Percentiles rank a stretch among this genome's conserved stretches.
These are phyloP conservation scores for Silurus meridionalis DNA, from an alignment of 2,113 vertebrate species.

Conservation along the genomic window DNA sequence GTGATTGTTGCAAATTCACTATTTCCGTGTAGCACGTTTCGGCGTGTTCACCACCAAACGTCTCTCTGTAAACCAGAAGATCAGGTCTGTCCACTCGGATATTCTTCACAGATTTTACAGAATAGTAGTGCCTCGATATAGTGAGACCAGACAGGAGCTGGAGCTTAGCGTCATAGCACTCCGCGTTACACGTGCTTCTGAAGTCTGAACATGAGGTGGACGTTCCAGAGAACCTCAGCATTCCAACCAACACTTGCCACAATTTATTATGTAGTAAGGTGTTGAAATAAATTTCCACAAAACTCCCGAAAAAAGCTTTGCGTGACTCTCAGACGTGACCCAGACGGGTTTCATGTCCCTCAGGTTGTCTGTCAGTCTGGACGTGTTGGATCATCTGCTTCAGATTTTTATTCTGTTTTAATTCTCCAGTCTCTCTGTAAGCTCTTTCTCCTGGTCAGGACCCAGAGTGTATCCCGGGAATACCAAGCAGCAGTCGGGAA, in stretches of 20 bases:
- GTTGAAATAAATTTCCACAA: too few species aligned
- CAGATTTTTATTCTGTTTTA: not conserved
- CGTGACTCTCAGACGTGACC: not conserved
- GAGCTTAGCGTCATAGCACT: not conserved
- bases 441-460: not conserved
- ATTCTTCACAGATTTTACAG: not conserved
- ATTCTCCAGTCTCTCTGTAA: not conserved
- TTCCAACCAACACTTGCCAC: too few species aligned
- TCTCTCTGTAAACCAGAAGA: not conserved
- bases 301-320: too few species aligned
- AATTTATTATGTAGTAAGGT: too few species aligned
- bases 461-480: not conserved
- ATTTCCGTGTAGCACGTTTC: not conserved
- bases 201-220: too few species aligned
- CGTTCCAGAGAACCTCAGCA: not conserved
- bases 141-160: not conserved
- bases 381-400: not conserved
- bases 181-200: not conserved
- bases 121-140: not conserved
- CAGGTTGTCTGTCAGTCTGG: too few species aligned
- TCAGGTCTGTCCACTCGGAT: not conserved
- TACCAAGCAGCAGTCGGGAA: not conserved
- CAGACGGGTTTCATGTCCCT: not conserved
- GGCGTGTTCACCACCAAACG: not conserved
- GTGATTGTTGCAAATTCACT: not conserved